These are phyloP conservation scores for Mus pahari DNA, from an alignment of 2,113 vertebrate species.

Conservation along the genomic window DNA sequence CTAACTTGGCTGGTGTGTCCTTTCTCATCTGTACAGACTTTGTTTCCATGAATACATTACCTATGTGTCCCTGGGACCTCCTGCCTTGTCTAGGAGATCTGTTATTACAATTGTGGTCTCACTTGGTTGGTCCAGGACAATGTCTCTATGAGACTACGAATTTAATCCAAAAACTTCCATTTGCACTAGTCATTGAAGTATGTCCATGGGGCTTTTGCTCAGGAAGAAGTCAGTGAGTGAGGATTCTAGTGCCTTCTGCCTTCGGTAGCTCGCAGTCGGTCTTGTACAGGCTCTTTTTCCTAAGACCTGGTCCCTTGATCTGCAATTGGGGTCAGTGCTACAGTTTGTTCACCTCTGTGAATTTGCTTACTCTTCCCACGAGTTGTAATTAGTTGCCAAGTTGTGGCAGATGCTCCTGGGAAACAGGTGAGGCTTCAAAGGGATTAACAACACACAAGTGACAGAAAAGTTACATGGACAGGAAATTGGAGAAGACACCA, in stretches of 20 bases:
- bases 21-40: too few relatives aligned
- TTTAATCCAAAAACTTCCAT: not conserved
- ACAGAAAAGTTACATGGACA: not conserved
- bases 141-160: not conserved
- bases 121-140: too few relatives aligned
- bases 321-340: not conserved
- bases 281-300: not conserved
- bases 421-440: not conserved
- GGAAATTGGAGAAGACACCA: not conserved
- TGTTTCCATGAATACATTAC: not conserved
- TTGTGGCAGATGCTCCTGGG: not conserved
- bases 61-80: too few relatives aligned
- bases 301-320: not conserved
- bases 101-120: not conserved
- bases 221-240: too few relatives aligned
- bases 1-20: not conserved
- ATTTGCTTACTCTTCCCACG: too few relatives aligned
- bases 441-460: accelerated
- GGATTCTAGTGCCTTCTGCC: accelerated
- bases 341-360: accelerated
- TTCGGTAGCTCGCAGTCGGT: too few relatives aligned
- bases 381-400: not conserved
- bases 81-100: not conserved
- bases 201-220: not conserved
- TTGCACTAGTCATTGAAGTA: too few relatives aligned